Conservation (phyloP, 2,797 vertebrate species). For the Anguilla marmorata region DNA sequence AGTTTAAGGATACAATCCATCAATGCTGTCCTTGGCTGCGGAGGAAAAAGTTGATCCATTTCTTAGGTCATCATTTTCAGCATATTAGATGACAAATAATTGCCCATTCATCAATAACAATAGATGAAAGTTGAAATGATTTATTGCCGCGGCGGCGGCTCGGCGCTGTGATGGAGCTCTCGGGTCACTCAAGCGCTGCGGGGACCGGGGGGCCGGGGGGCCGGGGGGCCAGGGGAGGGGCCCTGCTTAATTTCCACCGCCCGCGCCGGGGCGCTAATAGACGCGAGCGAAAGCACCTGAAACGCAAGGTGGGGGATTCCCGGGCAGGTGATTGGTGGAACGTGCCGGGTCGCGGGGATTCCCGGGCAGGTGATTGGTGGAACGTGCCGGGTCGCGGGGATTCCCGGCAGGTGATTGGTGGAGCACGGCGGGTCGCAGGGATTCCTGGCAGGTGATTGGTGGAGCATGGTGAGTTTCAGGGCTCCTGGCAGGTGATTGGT, state of each 20-base stretch:
- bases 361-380: constrained; percentile 65
- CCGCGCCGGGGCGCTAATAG: constrained; percentile 78
- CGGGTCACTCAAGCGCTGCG: constrained; percentile 77
- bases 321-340: constrained; percentile 62
- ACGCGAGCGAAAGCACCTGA: constrained; percentile 78
- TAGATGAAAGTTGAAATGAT: constrained; percentile 98
- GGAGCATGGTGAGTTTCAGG: no score
- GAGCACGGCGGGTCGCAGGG: no score
- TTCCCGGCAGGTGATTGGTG: no score
- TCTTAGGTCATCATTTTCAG: constrained; percentile 92
- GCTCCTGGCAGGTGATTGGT: constrained; percentile 43
- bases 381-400: constrained; percentile 35
- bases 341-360: constrained; percentile 43
- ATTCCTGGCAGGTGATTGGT: no score
- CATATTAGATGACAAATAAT: constrained; percentile 99
- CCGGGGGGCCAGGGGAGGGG: constrained; percentile 53
- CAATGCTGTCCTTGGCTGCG: constrained; percentile 81
- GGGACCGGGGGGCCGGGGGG: background rate
- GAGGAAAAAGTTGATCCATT: constrained; percentile 81
- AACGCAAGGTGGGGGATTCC: constrained; percentile 75
- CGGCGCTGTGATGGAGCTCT: constrained; percentile 78
- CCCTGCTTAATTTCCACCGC: constrained; percentile 82
- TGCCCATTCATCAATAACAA: constrained; percentile 99
- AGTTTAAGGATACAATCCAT: constrained; percentile 99
- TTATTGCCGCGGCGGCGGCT: constrained; percentile 83